A percentile compares a stretch with the other conserved stretches of the same genome.
Evolutionary conservation across 2,113 vertebrate genomes (phyloP).

Genomic region (Cephalopholis sonnerati): DNA sequence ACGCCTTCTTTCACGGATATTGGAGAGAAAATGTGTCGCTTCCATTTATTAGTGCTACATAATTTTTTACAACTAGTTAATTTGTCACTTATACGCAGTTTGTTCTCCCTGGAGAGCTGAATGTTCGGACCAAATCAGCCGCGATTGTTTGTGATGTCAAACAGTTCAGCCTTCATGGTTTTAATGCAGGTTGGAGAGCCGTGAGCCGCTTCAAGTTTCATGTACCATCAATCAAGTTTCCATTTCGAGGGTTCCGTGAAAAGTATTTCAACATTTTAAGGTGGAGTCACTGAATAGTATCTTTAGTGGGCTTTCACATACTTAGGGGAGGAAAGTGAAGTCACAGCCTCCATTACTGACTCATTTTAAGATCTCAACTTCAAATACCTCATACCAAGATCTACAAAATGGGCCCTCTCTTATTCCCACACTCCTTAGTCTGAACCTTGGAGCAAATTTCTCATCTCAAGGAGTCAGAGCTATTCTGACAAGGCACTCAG

Average conservation of each 20-base stretch:
- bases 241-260: slow-evolving; percentile 7
- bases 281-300: slow-evolving; percentile 25
- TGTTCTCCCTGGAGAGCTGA: slow-evolving; percentile 4
- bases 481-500: slow-evolving; percentile 51
- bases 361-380: slow-evolving; percentile 58
- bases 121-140: slow-evolving; percentile 22
- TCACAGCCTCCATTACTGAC: slow-evolving; percentile 61
- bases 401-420: slow-evolving; percentile 38
- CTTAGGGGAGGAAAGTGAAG: slow-evolving; percentile 48
- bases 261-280: slow-evolving; percentile 29
- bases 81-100: slow-evolving; percentile 34
- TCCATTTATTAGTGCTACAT: slow-evolving; percentile 41
- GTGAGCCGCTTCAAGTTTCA: slow-evolving; percentile 30
- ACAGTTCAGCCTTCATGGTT: slow-evolving; percentile 21
- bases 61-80: slow-evolving; percentile 34
- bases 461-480: slow-evolving; percentile 42
- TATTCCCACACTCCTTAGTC: slow-evolving; percentile 25
- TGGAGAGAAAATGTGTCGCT: slow-evolving; percentile 38
- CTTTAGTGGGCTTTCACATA: slow-evolving; percentile 48
- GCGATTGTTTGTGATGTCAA: slow-evolving; percentile 43
- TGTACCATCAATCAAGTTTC: slow-evolving; percentile 41
- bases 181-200: slow-evolving; percentile 39
- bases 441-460: slow-evolving; percentile 38
- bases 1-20: not conserved
- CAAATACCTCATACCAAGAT: slow-evolving; percentile 54